These are phyloP conservation scores for Orius insidiosus DNA, from an alignment of 1,140 invertebrate species.

Conservation along the genomic window DNA sequence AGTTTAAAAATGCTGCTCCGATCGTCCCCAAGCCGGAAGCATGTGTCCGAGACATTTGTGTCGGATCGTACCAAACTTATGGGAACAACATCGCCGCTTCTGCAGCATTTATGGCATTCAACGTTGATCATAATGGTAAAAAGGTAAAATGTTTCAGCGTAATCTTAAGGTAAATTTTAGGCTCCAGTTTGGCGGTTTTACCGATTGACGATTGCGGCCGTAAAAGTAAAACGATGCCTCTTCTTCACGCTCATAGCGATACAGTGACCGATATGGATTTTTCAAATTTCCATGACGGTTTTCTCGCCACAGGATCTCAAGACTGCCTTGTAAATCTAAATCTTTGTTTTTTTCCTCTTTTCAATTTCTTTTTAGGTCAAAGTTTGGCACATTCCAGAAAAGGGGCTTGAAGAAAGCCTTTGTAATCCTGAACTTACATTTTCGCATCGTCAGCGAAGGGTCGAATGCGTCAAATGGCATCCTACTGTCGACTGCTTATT, in stretches of 20 bases:
- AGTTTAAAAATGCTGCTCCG: slow-evolving; percentile 90
- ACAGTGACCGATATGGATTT: slow-evolving; percentile 90
- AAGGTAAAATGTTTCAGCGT: background rate
- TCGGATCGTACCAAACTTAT: slow-evolving; percentile 80
- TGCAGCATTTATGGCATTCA: slow-evolving; percentile 82
- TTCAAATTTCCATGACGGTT: slow-evolving; percentile 82
- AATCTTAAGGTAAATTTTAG: slow-evolving; percentile 23
- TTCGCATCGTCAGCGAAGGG: slow-evolving; percentile 59
- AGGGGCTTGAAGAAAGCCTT: slow-evolving; percentile 58
- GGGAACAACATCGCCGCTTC: slow-evolving; percentile 87
- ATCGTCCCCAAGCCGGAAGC: slow-evolving; percentile 82
- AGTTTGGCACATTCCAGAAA: slow-evolving; percentile 68
- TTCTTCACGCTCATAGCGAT: slow-evolving; percentile 68
- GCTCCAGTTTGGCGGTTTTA: slow-evolving; percentile 70
- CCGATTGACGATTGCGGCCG: slow-evolving; percentile 71
- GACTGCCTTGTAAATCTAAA: slow-evolving; percentile 57
- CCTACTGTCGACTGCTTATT: slow-evolving; percentile 69
- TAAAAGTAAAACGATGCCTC: slow-evolving; percentile 66
- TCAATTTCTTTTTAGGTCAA: slow-evolving; percentile 40
- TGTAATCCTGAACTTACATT: slow-evolving; percentile 62
- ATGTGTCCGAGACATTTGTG: slow-evolving; percentile 73
- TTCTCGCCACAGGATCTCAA: slow-evolving; percentile 76
- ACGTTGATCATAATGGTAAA: slow-evolving; percentile 60
- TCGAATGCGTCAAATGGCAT: slow-evolving; percentile 74
- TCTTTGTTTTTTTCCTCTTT: background rate